Conservation (phyloP, 2,113 vertebrate species). For the Chloropsis cyanopogon region DNA sequence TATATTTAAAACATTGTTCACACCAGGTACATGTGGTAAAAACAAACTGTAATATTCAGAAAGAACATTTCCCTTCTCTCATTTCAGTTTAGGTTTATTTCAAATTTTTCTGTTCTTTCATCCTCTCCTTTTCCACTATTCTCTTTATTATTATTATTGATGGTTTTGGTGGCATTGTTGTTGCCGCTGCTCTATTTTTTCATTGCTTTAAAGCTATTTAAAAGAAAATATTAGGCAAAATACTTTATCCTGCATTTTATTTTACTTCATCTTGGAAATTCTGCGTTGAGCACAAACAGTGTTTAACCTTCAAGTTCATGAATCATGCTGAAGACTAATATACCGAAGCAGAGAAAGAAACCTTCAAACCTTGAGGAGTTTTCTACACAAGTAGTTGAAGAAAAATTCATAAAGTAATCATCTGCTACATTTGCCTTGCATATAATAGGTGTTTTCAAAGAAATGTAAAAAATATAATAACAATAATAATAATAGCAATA, state of each 20-base stretch:
- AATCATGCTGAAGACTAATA: not conserved
- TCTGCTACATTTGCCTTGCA: not conserved
- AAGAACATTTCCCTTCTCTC: not conserved
- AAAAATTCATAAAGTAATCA: not conserved
- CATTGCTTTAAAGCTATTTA: not conserved
- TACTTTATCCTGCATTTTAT: not conserved
- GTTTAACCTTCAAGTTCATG: not conserved
- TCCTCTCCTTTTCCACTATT: not conserved
- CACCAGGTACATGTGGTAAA: not conserved
- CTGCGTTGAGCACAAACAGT: not conserved
- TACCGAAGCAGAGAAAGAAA: not conserved
- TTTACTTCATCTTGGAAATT: not conserved
- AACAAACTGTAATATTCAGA: not conserved
- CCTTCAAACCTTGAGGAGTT: not conserved
- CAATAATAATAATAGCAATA: not conserved
- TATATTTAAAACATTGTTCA: not conserved
- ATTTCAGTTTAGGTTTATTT: not conserved
- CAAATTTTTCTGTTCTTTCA: not conserved
- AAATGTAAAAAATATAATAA: not conserved
- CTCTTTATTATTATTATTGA: not conserved
- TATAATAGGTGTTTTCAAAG: not conserved
- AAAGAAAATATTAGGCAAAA: not conserved
- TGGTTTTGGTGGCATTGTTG: not conserved
- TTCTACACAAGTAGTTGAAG: not conserved
- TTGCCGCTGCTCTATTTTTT: not conserved